phyloP scores from a whole-genome alignment of 2,888 invertebrate genomes.

The Polylopha cassiicola region DNA sequence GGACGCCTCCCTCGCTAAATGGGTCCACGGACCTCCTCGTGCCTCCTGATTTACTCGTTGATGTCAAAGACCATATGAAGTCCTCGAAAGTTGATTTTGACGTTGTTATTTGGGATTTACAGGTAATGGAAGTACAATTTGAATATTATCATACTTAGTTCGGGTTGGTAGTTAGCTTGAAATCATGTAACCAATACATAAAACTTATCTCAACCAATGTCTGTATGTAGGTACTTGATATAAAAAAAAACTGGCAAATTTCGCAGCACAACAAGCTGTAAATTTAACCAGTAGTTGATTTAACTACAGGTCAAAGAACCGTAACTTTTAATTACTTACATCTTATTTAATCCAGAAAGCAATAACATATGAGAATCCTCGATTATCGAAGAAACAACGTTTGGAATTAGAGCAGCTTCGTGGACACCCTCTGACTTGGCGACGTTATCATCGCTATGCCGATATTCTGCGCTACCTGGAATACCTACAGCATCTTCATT shows the following conservation, averaged over 20 bases:
- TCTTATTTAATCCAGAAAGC: slow-evolving; percentile 69
- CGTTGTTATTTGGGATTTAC: slow-evolving; percentile 83
- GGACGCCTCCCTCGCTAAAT: slow-evolving; percentile 66
- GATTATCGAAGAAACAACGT: slow-evolving; percentile 78
- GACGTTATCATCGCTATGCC: slow-evolving; percentile 82
- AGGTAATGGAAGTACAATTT: slow-evolving; percentile 74
- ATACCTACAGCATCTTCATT: slow-evolving; percentile 79
- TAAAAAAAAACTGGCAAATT: too few relatives aligned
- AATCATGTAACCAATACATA: too few relatives aligned
- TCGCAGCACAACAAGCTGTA: too few relatives aligned
- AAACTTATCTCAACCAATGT: too few relatives aligned
- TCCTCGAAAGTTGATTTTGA: slow-evolving; percentile 80
- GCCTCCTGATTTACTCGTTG: slow-evolving; percentile 79
- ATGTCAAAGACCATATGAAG: slow-evolving; percentile 78
- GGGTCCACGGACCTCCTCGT: slow-evolving; percentile 84
- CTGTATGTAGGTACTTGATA: too few relatives aligned
- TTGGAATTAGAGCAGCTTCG: slow-evolving; percentile 74
- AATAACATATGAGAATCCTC: slow-evolving; percentile 82
- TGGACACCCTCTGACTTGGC: slow-evolving; percentile 83
- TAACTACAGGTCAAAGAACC: background rate
- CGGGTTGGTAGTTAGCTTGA: too few relatives aligned
- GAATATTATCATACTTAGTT: too few relatives aligned
- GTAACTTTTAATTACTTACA: slow-evolving; percentile 1
- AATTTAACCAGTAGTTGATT: too few relatives aligned
- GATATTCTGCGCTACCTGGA: slow-evolving; percentile 84